Evolutionary conservation across 2,113 vertebrate species (phyloP), one percentile per base, ranked within the genome.

Genomic region (Macrotus californicus): DNA sequence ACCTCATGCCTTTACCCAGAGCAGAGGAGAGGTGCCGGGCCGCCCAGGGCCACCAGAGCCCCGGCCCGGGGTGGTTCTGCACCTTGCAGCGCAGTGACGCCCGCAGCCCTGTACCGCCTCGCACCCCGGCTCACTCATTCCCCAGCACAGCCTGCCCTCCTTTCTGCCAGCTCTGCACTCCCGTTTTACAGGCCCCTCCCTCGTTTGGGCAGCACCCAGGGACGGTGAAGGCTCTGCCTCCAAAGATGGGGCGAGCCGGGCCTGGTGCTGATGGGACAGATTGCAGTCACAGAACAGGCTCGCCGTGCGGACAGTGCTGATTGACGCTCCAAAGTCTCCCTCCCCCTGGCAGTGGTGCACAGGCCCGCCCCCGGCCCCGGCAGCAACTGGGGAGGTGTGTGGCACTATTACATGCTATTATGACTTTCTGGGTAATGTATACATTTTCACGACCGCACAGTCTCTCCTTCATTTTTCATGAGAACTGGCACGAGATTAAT

Each of bases 401-500:
- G 82, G 95, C 88, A 11, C 96, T 85, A 79, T 96, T 77, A 93
- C 3, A 0, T 34, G 96, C 97, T 91, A 92, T 98, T 93, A 97
- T 98, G 97, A 76, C 97, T 97, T 97, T 95, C 94, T 94, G 98
- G 97, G 81, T 97, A 97, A 97, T 66, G 96, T 97, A 93, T 87
- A 97, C 96, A 90, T 96, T 97, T 96, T 89, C 97, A 75, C 97
- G 90, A 96, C 94, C 95, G 80, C 97, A n/a, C 34, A 18, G 97
- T 84, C 97, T 97, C 97, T 96, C 97, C 97, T 98, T 97, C 98
- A 98, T 99, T 98, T 99, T 98, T 99, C 98, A 98, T 98, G 98
- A 97, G 98, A 98, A 97, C 95, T 96, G 98, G 97, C 97, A 89
- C 54, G 97, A 98, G 98, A 99, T 99, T 99, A 99, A 99, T 99